A percentile compares a stretch with the other conserved stretches of the same genome.
These are phyloP conservation scores for Dasyurus viverrinus DNA, from an alignment of 2,113 vertebrate genomes.

Conservation along the genomic window DNA sequence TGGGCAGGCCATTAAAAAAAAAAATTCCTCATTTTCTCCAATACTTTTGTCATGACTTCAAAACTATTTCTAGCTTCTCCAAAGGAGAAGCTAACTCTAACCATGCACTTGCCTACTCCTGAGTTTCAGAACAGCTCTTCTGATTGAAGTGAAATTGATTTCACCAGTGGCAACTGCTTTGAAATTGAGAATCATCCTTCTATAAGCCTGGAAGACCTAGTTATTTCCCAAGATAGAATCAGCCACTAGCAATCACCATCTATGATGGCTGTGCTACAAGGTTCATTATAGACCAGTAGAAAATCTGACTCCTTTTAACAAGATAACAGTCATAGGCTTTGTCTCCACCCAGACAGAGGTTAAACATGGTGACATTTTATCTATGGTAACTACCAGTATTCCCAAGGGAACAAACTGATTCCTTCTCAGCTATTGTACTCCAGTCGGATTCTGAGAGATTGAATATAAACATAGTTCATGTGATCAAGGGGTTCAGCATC, in stretches of 20 bases:
- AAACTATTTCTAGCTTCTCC: conserved; percentile 31
- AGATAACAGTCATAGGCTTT: conserved; percentile 36
- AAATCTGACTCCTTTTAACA: neutral
- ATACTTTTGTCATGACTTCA: neutral
- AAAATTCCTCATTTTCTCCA: conserved; percentile 19
- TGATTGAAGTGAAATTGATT: conserved; percentile 48
- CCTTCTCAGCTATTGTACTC: conserved; percentile 35
- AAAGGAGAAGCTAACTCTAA: conserved; percentile 41
- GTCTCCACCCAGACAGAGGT: conserved; percentile 42
- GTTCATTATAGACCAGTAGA: conserved; percentile 23
- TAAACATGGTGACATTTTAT: conserved; percentile 22
- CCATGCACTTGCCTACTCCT: neutral
- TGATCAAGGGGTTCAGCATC: conserved; percentile 27
- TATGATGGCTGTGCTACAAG: conserved; percentile 26
- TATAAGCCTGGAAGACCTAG: conserved; percentile 3
- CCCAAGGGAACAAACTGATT: conserved; percentile 12
- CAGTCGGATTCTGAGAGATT: conserved; percentile 31
- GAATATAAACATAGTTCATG: conserved; percentile 26
- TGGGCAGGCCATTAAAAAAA: neutral
- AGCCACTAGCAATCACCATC: conserved; percentile 21
- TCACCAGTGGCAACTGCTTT: conserved; percentile 24
- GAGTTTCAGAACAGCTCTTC: conserved; percentile 25
- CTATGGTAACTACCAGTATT: neutral
- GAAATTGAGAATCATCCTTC: conserved; percentile 25
- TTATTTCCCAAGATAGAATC: conserved; percentile 49